These are phyloP conservation scores for Mythimna ferrago DNA, from an alignment of 2,888 invertebrate genomes.

Conservation along the genomic window DNA sequence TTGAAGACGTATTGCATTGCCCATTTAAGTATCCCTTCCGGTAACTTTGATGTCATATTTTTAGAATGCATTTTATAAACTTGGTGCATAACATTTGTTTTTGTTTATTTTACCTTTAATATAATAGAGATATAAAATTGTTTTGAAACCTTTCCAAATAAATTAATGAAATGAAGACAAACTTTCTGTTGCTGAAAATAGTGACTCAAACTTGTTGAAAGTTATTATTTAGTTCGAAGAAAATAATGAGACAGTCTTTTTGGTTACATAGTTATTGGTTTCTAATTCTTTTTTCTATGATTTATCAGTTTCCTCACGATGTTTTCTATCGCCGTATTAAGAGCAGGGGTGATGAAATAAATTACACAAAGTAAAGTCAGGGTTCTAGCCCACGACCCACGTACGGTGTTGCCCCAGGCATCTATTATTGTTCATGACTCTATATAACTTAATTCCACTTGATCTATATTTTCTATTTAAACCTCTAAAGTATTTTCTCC, in stretches of 20 bases:
- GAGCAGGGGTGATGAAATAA: background rate
- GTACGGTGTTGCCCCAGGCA: background rate
- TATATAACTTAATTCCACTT: background rate
- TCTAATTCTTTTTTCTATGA: background rate
- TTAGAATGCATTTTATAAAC: background rate
- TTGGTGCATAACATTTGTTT: background rate
- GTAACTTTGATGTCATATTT: conserved; percentile 1
- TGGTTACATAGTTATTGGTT: too few species aligned
- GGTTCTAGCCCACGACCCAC: background rate
- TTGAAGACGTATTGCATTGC: conserved; percentile 10
- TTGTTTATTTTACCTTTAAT: too few species aligned
- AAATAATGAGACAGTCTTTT: background rate
- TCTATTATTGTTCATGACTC: too few species aligned
- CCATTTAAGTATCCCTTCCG: background rate
- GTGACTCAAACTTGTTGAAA: background rate
- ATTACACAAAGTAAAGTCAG: conserved; percentile 1
- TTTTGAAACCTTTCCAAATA: background rate
- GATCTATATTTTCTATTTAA: background rate
- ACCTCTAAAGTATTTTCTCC: too few species aligned
- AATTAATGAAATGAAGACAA: background rate
- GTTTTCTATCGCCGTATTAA: background rate
- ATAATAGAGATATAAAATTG: background rate
- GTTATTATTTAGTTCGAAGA: background rate
- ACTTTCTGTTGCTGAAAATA: background rate
- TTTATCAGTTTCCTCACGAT: background rate